Conservation (phyloP, 1,140 invertebrate species). For the Stenopsyche tienmushanensis region DNA sequence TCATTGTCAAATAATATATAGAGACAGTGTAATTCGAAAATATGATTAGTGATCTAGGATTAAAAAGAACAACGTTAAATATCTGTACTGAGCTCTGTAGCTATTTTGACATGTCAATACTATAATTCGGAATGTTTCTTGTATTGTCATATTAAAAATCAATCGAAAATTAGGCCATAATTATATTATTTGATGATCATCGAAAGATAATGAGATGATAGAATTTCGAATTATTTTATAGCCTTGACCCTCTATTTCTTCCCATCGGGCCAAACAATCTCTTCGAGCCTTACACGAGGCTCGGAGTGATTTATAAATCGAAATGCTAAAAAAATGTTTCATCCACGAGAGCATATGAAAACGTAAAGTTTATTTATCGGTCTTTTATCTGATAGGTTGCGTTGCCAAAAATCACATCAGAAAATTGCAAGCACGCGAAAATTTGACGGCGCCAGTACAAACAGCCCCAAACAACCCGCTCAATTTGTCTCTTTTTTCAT, state of each 20-base stretch:
- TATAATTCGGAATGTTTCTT: no score
- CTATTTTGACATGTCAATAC: no score
- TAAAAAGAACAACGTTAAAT: no score
- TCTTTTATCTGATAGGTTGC: not conserved
- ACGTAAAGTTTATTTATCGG: not conserved
- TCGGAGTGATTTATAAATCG: not conserved
- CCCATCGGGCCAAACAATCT: not conserved
- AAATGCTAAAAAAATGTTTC: constrained; percentile 1
- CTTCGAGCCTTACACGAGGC: not conserved
- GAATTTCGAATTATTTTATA: not conserved
- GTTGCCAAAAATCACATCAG: constrained; percentile 21
- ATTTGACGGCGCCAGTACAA: not conserved
- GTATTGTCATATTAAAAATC: no score
- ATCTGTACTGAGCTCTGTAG: no score
- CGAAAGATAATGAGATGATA: no score
- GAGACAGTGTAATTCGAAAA: no score
- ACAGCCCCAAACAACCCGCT: not conserved
- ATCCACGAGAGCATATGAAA: not conserved
- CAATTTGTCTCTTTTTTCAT: constrained; percentile 2
- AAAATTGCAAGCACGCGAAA: not conserved
- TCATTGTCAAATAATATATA: no score
- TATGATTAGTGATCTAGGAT: no score
- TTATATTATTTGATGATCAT: no score
- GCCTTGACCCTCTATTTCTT: no score
- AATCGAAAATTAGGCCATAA: no score